Evolutionary conservation across 2,888 invertebrate species (phyloP).

Genomic region (Resseliella maxima): DNA sequence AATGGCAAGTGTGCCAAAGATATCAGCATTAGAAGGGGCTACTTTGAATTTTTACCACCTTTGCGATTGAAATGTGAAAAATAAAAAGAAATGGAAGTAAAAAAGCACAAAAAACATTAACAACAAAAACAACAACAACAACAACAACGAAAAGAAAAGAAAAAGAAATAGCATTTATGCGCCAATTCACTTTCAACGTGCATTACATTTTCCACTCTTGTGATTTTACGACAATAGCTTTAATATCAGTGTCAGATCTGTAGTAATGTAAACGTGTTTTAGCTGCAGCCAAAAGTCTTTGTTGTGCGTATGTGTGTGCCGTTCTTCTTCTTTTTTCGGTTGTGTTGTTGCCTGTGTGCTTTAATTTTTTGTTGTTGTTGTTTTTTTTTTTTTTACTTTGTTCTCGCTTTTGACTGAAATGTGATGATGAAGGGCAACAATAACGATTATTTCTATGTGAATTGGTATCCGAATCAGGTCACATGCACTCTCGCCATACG

Average conservation of each 20-base stretch:
- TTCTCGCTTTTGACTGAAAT: not conserved
- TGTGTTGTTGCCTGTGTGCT: not conserved
- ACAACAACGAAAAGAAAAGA: no score
- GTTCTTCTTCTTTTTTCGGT: not conserved
- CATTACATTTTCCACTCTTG: conserved; percentile 23
- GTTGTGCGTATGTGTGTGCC: not conserved
- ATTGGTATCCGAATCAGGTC: conserved; percentile 31
- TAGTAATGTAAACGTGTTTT: not conserved
- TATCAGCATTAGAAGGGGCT: not conserved
- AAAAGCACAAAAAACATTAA: no score
- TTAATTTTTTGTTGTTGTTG: not conserved
- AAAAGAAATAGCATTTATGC: not conserved
- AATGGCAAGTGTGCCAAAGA: not conserved
- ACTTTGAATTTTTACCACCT: not conserved
- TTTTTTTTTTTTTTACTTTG: not conserved
- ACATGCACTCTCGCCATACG: not conserved
- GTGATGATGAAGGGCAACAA: conserved; percentile 20
- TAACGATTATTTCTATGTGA: conserved; percentile 34
- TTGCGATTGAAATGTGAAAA: no score
- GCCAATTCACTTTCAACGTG: not conserved
- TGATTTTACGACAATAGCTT: conserved; percentile 3
- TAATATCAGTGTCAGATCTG: not conserved
- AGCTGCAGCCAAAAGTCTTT: not conserved
- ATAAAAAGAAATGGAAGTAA: no score
- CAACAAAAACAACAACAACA: no score